Conservation (phyloP, 2,888 invertebrate genomes). For the Junonia oenone region DNA sequence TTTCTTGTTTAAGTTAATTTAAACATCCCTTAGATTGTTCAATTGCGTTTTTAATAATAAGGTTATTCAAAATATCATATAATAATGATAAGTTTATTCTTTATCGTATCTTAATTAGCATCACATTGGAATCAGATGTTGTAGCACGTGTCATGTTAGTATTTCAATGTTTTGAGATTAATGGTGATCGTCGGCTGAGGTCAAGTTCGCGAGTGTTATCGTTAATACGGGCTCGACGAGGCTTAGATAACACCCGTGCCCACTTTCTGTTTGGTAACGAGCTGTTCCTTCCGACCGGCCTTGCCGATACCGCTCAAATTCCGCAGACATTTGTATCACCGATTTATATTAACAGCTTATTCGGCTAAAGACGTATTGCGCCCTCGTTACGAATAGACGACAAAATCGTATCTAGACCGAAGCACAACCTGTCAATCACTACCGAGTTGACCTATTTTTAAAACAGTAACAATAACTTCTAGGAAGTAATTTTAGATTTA, state of each 20-base stretch:
- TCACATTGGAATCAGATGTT: not conserved
- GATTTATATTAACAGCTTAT: constrained; percentile 38
- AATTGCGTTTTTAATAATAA: no score
- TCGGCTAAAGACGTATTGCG: constrained; percentile 25
- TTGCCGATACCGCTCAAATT: constrained; percentile 38
- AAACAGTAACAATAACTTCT: not conserved
- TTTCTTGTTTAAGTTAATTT: no score
- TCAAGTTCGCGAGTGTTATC: constrained; percentile 31
- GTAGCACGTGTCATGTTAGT: not conserved
- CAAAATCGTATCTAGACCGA: not conserved
- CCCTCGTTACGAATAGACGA: constrained; percentile 13
- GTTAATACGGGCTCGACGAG: constrained; percentile 20
- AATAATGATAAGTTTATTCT: not conserved
- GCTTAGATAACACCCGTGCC: constrained; percentile 14
- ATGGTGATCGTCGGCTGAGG: constrained; percentile 13
- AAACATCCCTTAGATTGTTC: no score
- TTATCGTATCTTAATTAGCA: not conserved
- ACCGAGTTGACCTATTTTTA: not conserved
- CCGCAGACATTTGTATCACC: not conserved
- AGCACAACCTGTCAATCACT: not conserved
- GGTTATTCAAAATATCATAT: no score
- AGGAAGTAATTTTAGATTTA: not conserved
- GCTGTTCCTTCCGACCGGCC: constrained; percentile 66
- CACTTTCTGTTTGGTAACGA: constrained; percentile 59
- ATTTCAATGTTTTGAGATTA: not conserved